Base-by-base conservation (phyloP, 2,113 vertebrate species). In the Corythornis madagascariensis region DNA sequence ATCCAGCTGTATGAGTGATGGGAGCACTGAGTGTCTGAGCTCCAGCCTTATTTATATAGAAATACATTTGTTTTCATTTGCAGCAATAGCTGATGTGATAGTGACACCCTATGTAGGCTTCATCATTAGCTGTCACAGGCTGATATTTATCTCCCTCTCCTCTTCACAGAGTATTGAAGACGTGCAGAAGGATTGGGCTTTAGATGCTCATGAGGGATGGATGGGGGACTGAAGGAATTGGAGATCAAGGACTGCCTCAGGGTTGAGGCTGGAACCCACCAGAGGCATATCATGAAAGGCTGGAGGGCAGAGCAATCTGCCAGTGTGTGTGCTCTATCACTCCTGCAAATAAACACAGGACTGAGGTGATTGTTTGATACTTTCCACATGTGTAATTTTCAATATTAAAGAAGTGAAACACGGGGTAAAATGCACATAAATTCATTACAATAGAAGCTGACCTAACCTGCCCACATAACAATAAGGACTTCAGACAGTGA, bases 321-420 rank as follows among this genome's bases (percentile, higher is more conserved):
- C 21, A 25, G 13, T 7, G 22, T 0, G 0, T 4, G 11, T 31
- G 20, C 14, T 33, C 15, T 11, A 1, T n/a, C 33, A 5, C 20
- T 66, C 16, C 63, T 38, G 63, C 6, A 6, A 35, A 50, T 9
- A 59, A 70, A 69, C n/a, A 18, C 8, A 22, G 42, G 28, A 13
- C 31, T 13, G 33, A 50, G 59, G 24, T 8, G 48, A 28, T 16
- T 3, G 6, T 75, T 42, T 55, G 43, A 10, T 16, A 29, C 60
- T 40, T n/a, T 64, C 25, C 47, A 40, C n/a, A 4, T 28, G 25
- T 65, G 29, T 12, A 28, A 22, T 19, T 31, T 4, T 42, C 8
- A 13, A 31, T 22, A 53, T 50, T 72, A 25, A 52, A 33, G 61
- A 61, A 24, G 8, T 15, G 55, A 84, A 67, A 42, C 0, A 0